phyloP scores from a whole-genome alignment of 2,797 vertebrate species.

The Lepidocolaptes lacrymiger region DNA sequence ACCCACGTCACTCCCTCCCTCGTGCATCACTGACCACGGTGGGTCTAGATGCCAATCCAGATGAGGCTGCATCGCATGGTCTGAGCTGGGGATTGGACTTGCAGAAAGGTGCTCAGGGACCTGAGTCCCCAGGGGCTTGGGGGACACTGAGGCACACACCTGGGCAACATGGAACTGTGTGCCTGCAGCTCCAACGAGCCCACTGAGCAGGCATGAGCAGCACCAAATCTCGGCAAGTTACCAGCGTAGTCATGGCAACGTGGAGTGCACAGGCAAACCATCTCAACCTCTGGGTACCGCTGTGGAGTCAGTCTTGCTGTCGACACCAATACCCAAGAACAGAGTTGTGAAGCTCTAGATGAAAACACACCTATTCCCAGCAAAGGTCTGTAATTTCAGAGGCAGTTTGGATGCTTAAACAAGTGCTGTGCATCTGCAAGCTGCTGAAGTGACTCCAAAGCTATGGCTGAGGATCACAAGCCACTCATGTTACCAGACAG shows the following conservation, averaged over 20 bases:
- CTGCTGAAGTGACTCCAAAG: neutral
- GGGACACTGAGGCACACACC: neutral
- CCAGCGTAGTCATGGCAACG: neutral
- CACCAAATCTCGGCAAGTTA: neutral
- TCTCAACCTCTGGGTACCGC: accelerated
- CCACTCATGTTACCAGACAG: accelerated
- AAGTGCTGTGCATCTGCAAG: accelerated
- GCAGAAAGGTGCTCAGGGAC: neutral
- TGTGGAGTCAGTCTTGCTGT: neutral
- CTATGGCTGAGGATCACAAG: neutral
- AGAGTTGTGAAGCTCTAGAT: neutral
- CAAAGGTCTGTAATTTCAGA: neutral
- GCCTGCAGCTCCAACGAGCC: neutral
- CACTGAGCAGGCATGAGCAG: neutral
- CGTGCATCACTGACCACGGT: accelerated
- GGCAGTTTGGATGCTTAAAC: neutral
- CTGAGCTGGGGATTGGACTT: neutral
- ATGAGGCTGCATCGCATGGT: accelerated
- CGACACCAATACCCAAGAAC: too few relatives aligned
- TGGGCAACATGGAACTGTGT: neutral
- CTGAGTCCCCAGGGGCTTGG: neutral
- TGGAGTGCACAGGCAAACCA: accelerated
- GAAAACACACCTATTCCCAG: neutral
- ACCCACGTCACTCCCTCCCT: accelerated
- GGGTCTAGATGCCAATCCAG: accelerated